Evolutionary conservation across 2,113 vertebrate species (phyloP).

Genomic region (Vanacampus margaritifer): DNA sequence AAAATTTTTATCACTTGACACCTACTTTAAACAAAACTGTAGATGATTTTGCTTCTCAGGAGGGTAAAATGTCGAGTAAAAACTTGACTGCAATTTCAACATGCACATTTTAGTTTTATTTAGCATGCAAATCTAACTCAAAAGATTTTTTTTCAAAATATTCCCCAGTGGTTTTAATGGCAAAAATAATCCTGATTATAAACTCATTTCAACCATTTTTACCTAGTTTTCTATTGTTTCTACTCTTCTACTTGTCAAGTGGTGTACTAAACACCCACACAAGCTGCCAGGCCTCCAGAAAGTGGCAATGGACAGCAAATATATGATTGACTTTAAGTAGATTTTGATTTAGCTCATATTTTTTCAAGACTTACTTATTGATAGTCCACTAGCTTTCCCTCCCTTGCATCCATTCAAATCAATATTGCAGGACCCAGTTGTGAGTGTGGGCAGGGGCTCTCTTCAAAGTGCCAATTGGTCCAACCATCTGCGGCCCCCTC

Average conservation of each 20-base stretch:
- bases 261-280: no score
- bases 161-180: no score
- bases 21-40: no score
- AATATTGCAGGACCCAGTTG: conserved; percentile 74
- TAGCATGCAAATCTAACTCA: no score
- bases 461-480: conserved; percentile 75
- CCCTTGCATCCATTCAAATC: conserved; percentile 72
- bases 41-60: no score
- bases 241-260: neutral
- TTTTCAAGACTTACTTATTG: conserved; percentile 75
- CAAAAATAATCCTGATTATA: no score
- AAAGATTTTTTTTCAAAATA: no score
- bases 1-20: no score
- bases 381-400: conserved; percentile 71
- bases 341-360: conserved; percentile 70
- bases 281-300: conserved; percentile 38
- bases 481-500: conserved; percentile 74
- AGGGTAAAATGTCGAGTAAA: no score
- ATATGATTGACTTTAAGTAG: conserved; percentile 72
- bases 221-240: neutral
- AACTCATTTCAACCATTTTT: no score
- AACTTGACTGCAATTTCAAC: no score
- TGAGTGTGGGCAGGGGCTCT: conserved; percentile 72
- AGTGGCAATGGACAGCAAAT: conserved; percentile 63
- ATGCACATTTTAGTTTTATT: no score